Percentiles rank a stretch among this genome's conserved stretches.
phyloP scores from a whole-genome alignment of 2,797 vertebrate species.

The Hippoglossus hippoglossus region DNA sequence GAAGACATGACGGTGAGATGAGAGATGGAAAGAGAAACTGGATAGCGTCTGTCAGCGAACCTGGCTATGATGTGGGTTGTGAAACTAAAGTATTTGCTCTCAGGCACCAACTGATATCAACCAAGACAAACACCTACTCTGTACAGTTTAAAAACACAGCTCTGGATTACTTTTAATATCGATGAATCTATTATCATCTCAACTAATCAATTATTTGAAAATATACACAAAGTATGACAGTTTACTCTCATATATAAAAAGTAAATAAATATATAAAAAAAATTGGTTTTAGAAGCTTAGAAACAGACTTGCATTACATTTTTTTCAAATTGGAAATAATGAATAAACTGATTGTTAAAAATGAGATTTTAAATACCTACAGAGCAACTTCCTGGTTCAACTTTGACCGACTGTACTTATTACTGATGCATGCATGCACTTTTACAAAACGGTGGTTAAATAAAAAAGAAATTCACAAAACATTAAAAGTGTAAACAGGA shows the following conservation, averaged over 20 bases:
- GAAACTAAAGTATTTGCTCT: conserved; percentile 8
- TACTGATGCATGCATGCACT: conserved; percentile 34
- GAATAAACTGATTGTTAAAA: no score
- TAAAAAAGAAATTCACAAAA: no score
- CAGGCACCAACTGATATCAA: conserved; percentile 13
- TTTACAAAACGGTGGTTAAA: conserved; percentile 9
- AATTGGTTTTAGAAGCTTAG: no score
- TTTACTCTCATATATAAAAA: no score
- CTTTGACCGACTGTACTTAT: conserved; percentile 27
- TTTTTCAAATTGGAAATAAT: no score
- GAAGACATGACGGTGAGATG: neutral
- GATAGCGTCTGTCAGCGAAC: conserved; percentile 7
- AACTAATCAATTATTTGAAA: no score
- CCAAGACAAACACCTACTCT: neutral
- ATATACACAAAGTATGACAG: no score
- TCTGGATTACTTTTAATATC: no score
- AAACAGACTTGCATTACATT: no score
- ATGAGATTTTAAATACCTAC: neutral
- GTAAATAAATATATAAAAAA: no score
- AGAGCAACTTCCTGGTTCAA: conserved; percentile 13
- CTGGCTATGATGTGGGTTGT: conserved; percentile 21
- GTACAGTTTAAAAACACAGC: neutral
- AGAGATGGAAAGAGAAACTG: conserved; percentile 23
- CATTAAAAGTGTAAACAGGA: neutral
- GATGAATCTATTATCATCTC: no score